Evolutionary conservation across 1,140 invertebrate species (phyloP), one percentile per base, ranked within the genome.

Genomic region (Arctopsyche grandis): DNA sequence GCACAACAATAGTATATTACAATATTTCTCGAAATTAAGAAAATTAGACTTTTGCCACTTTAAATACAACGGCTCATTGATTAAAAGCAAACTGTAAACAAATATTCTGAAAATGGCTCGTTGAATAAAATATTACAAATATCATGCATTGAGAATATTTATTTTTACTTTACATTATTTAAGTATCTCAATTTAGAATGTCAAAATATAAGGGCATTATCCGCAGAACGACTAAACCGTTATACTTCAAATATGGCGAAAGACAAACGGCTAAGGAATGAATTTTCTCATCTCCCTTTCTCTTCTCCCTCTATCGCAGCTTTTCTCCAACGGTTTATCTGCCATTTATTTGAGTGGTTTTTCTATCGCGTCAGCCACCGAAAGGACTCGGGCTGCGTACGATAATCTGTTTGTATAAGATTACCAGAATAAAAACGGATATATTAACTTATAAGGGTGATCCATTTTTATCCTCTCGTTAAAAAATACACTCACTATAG

Each of bases 291-390:
- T 16, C 48, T 52, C 16, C 22, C 63, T 21, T 66, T 29, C 19
- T 66, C 21, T 5, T 66, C 26, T 66, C 63, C 24, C 26, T 22
- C 24, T 66, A 26, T 66, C 24, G 22, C 63, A 12, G 29, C 69
- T 71, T 71, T 71, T 71, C 38, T 71, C 69, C 26, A 19, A n/a
- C 16, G 70, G 73, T 75, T 81, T 81, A 81, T 81, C 80, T 78
- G 38, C 80, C 76, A 78, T 81, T 81, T 81, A 81, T 81, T 81
- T 78, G 80, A 78, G 77, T 77, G 80, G 76, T 81, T 81, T 81
- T 78, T 81, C 76, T 78, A 81, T 81, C 22, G 16, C 58, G 44
- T 29, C 44, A 14, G 24, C 77, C 43, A 16, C 69, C 69, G 44
- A 52, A 76, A 73, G 16, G 38, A 38, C 56, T 44, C 19, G 79